These are phyloP conservation scores for Caradrina kadenii DNA, from an alignment of 2,888 invertebrate genomes.

Conservation along the genomic window DNA sequence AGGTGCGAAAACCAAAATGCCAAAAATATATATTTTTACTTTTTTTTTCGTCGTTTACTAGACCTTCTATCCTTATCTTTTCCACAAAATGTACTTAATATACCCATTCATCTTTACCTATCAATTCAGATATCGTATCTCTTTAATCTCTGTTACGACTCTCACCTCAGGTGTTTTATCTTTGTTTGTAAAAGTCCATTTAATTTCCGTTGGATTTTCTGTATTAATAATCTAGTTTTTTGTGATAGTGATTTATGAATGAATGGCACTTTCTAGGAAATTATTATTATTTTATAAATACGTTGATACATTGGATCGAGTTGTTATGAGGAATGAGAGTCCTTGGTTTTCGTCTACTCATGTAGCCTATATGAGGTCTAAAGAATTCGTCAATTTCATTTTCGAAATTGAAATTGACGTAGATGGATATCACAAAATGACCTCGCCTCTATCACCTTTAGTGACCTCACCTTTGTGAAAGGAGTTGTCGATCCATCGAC, in stretches of 20 bases:
- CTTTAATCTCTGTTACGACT: constrained; percentile 48
- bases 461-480: constrained; percentile 1
- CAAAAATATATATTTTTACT: neutral
- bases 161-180: constrained; percentile 46
- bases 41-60: neutral
- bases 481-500: constrained; percentile 6
- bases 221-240: constrained; percentile 34
- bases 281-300: constrained; percentile 5
- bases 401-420: neutral
- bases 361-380: neutral
- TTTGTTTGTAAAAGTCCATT: constrained; percentile 40
- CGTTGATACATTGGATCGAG: neutral
- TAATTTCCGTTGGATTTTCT: constrained; percentile 19
- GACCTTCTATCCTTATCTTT: constrained; percentile 48
- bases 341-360: too few relatives aligned
- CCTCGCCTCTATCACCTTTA: constrained; percentile 7
- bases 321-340: neutral
- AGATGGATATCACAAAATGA: neutral
- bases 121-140: constrained; percentile 50
- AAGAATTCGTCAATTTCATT: neutral
- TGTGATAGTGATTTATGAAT: constrained; percentile 32
- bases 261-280: constrained; percentile 7
- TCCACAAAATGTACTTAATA: constrained; percentile 38
- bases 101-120: constrained; percentile 54
- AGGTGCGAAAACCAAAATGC: too few relatives aligned